phyloP scores from a whole-genome alignment of 2,113 vertebrate genomes.

The Perca flavescens region DNA sequence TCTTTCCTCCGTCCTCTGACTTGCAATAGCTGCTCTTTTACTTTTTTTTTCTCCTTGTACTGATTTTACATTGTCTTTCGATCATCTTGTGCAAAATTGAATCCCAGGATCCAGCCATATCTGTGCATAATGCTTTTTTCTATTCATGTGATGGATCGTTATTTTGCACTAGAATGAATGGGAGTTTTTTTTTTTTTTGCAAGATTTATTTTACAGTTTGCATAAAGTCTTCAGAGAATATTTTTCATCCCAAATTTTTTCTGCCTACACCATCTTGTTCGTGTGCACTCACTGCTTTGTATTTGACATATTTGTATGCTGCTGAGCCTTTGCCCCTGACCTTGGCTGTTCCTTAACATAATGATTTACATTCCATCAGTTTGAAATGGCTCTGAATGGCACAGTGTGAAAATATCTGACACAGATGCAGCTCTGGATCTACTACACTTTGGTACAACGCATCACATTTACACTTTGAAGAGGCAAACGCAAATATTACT shows the following conservation, averaged over 20 bases:
- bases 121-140: constrained; percentile 82
- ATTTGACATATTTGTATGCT: neutral
- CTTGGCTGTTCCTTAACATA: constrained; percentile 16
- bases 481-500: constrained; percentile 15
- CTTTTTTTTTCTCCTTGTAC: neutral
- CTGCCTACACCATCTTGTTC: neutral
- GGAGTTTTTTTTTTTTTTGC: neutral
- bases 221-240: neutral
- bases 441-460: neutral
- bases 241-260: constrained; percentile 9
- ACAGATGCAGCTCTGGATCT: neutral
- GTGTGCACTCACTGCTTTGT: constrained; percentile 13
- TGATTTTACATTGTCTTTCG: constrained; percentile 16
- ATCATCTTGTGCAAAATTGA: constrained; percentile 7
- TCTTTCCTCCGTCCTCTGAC: constrained; percentile 29
- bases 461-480: constrained; percentile 13
- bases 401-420: neutral
- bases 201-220: neutral
- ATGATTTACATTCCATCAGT: constrained; percentile 19
- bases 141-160: constrained; percentile 55
- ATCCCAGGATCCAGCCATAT: constrained; percentile 81
- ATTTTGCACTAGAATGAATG: neutral
- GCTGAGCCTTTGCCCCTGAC: constrained; percentile 7
- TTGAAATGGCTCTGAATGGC: constrained; percentile 23
- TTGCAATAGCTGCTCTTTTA: neutral